These are phyloP conservation scores for Chrysomallon squamiferum DNA, from an alignment of 1,140 invertebrate species.

Conservation along the genomic window DNA sequence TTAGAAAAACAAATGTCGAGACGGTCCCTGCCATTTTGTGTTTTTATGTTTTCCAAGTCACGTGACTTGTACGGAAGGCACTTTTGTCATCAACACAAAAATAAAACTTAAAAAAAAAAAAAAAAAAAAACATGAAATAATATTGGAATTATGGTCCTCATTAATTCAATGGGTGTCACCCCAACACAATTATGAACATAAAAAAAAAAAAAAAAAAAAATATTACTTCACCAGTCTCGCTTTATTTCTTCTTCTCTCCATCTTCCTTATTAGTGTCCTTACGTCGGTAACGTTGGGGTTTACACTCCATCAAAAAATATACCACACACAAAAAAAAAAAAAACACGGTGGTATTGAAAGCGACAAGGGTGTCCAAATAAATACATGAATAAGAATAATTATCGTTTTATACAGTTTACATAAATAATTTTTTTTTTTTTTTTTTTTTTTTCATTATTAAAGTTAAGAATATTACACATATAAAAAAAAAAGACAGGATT, in stretches of 20 bases:
- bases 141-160: no score
- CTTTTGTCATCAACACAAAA: no score
- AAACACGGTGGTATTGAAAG: not conserved
- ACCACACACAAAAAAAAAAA: not conserved
- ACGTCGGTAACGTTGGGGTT: not conserved
- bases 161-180: no score
- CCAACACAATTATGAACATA: not conserved
- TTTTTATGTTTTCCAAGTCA: no score
- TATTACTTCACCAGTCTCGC: not conserved
- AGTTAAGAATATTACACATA: constrained; percentile 1
- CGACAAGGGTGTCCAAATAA: constrained; percentile 10
- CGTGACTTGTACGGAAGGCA: no score
- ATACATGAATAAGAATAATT: constrained; percentile 1
- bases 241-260: not conserved
- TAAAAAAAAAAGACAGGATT: no score
- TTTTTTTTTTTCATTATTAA: not conserved
- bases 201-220: not conserved
- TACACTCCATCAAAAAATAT: not conserved
- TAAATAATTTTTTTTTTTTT: constrained; percentile 8
- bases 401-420: constrained; percentile 1
- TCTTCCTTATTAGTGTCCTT: not conserved
- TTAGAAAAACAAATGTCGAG: no score
- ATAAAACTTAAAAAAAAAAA: no score
- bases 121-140: no score
- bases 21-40: no score